Conservation (phyloP, 2,797 vertebrate species). For the Enteromius paludinosus region DNA sequence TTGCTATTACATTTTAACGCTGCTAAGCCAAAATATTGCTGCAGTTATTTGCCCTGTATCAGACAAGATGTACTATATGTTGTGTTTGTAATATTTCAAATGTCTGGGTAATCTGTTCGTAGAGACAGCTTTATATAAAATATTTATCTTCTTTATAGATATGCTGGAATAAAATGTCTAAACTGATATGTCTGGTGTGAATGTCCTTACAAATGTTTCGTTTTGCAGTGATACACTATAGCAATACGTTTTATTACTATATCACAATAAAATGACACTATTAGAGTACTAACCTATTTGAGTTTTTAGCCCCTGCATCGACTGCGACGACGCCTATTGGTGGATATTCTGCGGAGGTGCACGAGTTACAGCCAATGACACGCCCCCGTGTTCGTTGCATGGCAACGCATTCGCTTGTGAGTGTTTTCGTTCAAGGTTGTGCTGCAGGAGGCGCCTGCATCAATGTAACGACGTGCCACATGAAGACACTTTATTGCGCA, state of each 20-base stretch:
- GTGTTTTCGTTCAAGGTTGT: conserved; percentile 39
- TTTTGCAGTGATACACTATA: background rate
- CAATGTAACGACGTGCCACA: conserved; percentile 31
- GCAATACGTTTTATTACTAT: background rate
- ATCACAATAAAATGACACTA: background rate
- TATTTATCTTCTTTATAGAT: background rate
- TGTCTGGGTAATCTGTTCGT: background rate
- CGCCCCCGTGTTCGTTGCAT: conserved; percentile 71
- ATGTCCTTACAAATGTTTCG: background rate
- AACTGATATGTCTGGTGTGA: background rate
- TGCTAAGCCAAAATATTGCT: background rate
- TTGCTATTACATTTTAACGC: background rate
- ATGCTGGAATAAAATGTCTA: background rate
- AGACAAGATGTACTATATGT: background rate
- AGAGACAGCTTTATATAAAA: background rate
- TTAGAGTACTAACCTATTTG: background rate
- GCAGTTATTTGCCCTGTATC: background rate
- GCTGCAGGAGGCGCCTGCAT: conserved; percentile 34
- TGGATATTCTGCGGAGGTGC: background rate
- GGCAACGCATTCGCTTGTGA: conserved; percentile 72
- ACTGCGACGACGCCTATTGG: conserved; percentile 33
- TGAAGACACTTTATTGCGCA: background rate
- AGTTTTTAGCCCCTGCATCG: conserved; percentile 7
- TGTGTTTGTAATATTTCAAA: background rate
- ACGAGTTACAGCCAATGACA: conserved; percentile 51